Evolutionary conservation across 2,797 vertebrate genomes (phyloP), one percentile per base, ranked within the genome.

Genomic region (Heliangelus exortis): DNA sequence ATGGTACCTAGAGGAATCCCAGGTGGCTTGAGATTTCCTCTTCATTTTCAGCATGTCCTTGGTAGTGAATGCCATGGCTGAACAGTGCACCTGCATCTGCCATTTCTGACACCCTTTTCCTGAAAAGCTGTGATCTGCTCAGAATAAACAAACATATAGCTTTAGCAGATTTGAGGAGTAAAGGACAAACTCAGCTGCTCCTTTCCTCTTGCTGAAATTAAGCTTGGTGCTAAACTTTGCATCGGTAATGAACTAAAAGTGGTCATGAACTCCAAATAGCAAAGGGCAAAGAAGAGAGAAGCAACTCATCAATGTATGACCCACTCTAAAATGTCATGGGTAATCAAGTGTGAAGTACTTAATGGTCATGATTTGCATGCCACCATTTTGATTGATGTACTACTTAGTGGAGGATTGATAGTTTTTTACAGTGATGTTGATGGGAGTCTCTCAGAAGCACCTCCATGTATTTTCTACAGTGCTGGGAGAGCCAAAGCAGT

Each of bases 291-390:
- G 81, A 96, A 96, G 89, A 96, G 73, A 95, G 93, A 95, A 86
- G 84, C 51, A 71, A 86, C 93, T 96, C 86, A 61, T 96, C 96
- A 74, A 54, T 83, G 77, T 93, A 51, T 84, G 91, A 47, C 59
- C 94, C 92, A 89, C 92, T 97, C 91, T 92, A 61, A 96, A 97
- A 96, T 97, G 90, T 96, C 89, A 58, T 25, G 63, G 82, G 93
- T 97, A 93, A 97, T 97, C 95, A 95, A 95, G 93, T 95, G 92
- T 89, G 86, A 87, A 91, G 39, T 76, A 85, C 91, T 94, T 97
- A 97, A 93, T 96, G 95, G 94, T 95, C 69, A 65, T 90, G 94
- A 97, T 96, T 97, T 96, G 74, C 89, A 92, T 53, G 79, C 92
- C 88, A 59, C 86, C 71, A 17, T 93, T 96, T 83, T 95, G 91